These are phyloP conservation scores for Sterrhoptilus dennistouni DNA, from an alignment of 2,113 vertebrate genomes.

Conservation along the genomic window DNA sequence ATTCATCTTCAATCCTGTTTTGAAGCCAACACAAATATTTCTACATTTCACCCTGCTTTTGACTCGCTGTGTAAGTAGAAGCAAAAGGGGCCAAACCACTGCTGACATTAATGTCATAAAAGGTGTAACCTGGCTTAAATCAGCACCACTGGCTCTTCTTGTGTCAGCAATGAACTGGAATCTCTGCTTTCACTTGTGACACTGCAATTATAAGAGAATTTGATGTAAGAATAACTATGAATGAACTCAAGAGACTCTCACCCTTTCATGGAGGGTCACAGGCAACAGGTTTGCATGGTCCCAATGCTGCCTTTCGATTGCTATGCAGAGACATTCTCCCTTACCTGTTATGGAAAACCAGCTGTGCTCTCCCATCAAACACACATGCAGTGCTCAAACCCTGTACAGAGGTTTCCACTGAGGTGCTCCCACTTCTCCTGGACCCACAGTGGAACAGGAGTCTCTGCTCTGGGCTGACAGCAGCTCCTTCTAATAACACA, in stretches of 20 bases:
- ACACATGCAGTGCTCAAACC: neutral
- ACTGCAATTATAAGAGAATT: neutral
- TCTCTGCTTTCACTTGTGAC: neutral
- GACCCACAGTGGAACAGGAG: neutral
- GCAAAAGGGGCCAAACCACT: neutral
- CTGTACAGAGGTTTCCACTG: fast-evolving
- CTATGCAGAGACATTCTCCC: neutral
- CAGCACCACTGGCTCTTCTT: neutral
- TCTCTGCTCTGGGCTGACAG: neutral
- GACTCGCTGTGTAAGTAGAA: neutral
- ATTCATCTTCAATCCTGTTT: slow-evolving; percentile 41
- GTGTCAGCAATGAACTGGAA: neutral
- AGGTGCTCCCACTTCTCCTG: neutral
- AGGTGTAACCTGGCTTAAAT: neutral
- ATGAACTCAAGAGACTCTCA: neutral
- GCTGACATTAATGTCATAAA: neutral
- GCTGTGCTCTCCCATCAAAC: neutral
- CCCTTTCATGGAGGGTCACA: neutral
- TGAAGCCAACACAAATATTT: slow-evolving; percentile 60
- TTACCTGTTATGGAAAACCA: neutral
- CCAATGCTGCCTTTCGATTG: neutral
- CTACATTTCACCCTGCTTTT: slow-evolving; percentile 50
- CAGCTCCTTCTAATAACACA: fast-evolving
- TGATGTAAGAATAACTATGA: neutral
- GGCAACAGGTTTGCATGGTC: neutral